Evolutionary conservation across 1,140 invertebrate genomes (phyloP), one percentile per base, ranked within the genome.

Genomic region (Coelopa frigida): DNA sequence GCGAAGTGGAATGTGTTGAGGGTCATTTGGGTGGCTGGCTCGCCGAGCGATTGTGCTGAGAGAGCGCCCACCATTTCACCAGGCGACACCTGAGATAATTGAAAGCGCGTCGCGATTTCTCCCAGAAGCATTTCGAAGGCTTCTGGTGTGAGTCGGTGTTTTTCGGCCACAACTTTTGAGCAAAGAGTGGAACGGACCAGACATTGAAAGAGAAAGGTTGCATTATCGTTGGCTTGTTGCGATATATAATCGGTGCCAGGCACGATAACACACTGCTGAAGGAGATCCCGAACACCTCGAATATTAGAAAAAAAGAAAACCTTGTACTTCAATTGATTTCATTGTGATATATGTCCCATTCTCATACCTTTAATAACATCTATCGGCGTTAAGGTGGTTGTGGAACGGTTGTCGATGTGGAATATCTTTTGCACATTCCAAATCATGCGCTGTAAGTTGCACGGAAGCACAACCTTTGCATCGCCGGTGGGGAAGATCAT

Each of bases 341-440:
- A 17, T 7, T 6, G 21, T 18, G 27, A 29, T 42, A 29, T 29
- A 29, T 2, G 15, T 12, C 4, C 14, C n/a, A 20, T 2, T 17
- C 12, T 10, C 11, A 3, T 18, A 44, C 42, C 42, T 32, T 44
- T 44, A 3, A 44, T 10, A 1, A 96, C 89, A 67, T 84, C 80
- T 29, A 94, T 74, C 0, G 94, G 94, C 61, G 87, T 91, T 4
- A 98, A 75, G 73, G 97, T 90, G 3, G 90, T 93, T 1, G 88
- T 87, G 35, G 84, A 82, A 48, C 92, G 73, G 56, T 88, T 87
- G 58, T 97, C 91, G 42, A 98, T 95, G 58, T 95, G 89, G 75
- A 99, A 98, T 59, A 96, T 98, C 62, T 98, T 98, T 67, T 98
- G 93, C 5, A 94, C 94, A 73, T 98, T 98, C 93, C 94, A 97